Evolutionary conservation across 2,797 vertebrate species (phyloP).

Genomic region (Pseudopleuronectes americanus): DNA sequence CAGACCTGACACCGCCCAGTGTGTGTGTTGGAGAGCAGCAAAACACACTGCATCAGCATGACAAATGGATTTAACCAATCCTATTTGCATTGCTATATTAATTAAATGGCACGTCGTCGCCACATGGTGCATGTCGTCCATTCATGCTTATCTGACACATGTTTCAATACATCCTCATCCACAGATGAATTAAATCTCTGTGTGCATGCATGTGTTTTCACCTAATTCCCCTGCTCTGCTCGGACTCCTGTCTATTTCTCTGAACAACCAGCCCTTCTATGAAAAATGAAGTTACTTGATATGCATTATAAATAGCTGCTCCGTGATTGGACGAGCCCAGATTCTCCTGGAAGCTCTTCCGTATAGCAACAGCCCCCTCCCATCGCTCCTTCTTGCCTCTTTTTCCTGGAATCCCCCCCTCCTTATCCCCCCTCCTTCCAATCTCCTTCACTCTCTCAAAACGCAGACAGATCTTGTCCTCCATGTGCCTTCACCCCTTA

Average conservation of each 20-base stretch:
- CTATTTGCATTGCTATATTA: slow-evolving; percentile 69
- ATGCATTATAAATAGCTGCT: slow-evolving; percentile 83
- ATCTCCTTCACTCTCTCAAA: slow-evolving; percentile 50
- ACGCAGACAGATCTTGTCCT: slow-evolving; percentile 67
- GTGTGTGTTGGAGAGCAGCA: slow-evolving; percentile 14
- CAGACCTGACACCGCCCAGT: slow-evolving; percentile 9
- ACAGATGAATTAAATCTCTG: slow-evolving; percentile 49
- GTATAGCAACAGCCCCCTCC: slow-evolving; percentile 85
- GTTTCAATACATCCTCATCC: slow-evolving; percentile 46
- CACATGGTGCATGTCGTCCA: slow-evolving; percentile 56
- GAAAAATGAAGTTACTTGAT: slow-evolving; percentile 81
- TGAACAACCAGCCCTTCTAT: slow-evolving; percentile 64
- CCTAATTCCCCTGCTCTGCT: slow-evolving; percentile 40
- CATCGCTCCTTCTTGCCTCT: too few relatives aligned
- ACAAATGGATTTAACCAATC: slow-evolving; percentile 74
- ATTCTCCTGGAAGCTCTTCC: slow-evolving; percentile 81
- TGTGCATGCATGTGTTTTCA: slow-evolving; percentile 42
- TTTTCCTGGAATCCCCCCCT: too few relatives aligned
- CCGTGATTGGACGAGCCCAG: slow-evolving; percentile 77
- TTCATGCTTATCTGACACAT: slow-evolving; percentile 68
- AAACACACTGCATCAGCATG: slow-evolving; percentile 40
- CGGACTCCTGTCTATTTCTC: slow-evolving; percentile 61
- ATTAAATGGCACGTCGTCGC: slow-evolving; percentile 54
- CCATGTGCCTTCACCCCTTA: slow-evolving; percentile 70
- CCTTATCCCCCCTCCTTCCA: slow-evolving; percentile 1